Evolutionary conservation across 2,888 invertebrate genomes (phyloP), one percentile per base, ranked within the genome.

Genomic region (Pedicia rivosa): DNA sequence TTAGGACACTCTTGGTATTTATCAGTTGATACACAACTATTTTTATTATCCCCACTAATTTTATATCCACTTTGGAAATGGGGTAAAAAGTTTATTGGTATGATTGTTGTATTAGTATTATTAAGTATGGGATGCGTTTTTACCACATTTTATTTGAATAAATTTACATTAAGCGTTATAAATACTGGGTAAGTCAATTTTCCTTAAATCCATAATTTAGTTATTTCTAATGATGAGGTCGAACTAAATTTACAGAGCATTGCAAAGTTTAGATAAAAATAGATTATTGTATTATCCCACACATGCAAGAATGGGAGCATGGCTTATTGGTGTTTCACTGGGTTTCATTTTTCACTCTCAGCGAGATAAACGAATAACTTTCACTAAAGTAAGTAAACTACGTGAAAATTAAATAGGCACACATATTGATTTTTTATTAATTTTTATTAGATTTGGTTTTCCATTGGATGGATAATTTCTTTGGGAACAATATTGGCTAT

Each of bases 21-120:
- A 9, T 56, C 64, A 3, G 59, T 65, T 9, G 66, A 66, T 40
- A 64, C 62, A 52, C 66, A 67, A 45, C 48, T 66, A 25, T 65
- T 57, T 44, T n/a, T 7, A 12, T 5, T 30, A 17, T 2, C 19
- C 7, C 5, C 30, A 5, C 30, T 30, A 12, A 30, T 30, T 30
- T 17, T 30, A 17, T 17, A 17, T n/a, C 53, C 59, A 3, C 43
- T 65, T 7, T 35, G 35, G 35, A 35, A 35, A 26, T 35, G 35
- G 35, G 26, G 26, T 16, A 12, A 20, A 17, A 3, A 26, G 5
- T 10, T 35, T 10, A 16, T 35, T 8, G 14, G 25, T 25, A 13
- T 16, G n/a, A 25, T 35, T 6, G 15, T 16, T 25, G 12, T 17
- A 6, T 17, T 35, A 10, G 16, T 35, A 25, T 25, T 26, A 16